A percentile compares a stretch with the other conserved stretches of the same genome.
phyloP scores from a whole-genome alignment of 2,113 vertebrate species.

The Gallinago media region DNA sequence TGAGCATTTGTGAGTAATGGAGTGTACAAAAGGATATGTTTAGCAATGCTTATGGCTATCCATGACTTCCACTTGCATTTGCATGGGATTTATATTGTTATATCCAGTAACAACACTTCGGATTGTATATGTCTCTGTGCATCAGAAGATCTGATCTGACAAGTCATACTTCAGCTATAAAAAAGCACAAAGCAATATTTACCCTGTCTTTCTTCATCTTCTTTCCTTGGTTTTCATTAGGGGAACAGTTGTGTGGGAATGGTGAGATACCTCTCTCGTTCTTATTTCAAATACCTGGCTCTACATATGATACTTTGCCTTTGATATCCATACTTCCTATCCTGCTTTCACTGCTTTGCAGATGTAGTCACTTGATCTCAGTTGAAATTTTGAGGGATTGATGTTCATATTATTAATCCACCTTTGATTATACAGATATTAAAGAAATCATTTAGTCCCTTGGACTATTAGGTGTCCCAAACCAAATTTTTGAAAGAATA shows the following conservation, averaged over 20 bases:
- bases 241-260: not conserved
- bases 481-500: not conserved
- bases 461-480: not conserved
- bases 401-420: not conserved
- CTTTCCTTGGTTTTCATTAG: not conserved
- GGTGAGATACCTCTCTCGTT: not conserved
- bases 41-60: not conserved
- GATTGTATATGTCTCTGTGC: rapidly evolving
- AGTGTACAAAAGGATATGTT: not conserved
- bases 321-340: not conserved
- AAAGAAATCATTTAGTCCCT: not conserved
- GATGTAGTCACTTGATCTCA: not conserved
- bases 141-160: not conserved
- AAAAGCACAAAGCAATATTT: not conserved
- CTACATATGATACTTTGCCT: not conserved
- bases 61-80: not conserved
- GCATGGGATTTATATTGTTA: too few relatives aligned
- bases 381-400: not conserved
- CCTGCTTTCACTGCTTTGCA: not conserved
- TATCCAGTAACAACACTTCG: not conserved
- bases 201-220: not conserved
- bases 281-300: not conserved
- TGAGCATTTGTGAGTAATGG: not conserved
- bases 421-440: not conserved
- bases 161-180: not conserved